Conservation (phyloP, 37 sponge, comb jelly and placozoan genomes). For the Eunapius fragilis region DNA sequence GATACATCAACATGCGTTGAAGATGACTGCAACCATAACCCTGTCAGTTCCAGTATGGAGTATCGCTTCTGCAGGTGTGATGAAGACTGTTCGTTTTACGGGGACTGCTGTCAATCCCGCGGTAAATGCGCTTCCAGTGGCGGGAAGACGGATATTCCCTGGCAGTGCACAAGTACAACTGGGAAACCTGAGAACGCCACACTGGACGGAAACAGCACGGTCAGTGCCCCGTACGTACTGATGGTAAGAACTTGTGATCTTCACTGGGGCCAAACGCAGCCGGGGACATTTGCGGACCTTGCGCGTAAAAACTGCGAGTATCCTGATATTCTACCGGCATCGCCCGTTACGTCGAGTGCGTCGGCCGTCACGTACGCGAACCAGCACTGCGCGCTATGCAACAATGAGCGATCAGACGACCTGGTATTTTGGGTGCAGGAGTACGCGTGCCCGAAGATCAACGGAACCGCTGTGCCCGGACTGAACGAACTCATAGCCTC, state of each 20-base stretch:
- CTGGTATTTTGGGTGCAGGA: background rate
- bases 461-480: background rate
- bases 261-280: background rate
- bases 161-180: background rate
- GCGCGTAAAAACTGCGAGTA: background rate
- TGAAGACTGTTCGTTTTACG: background rate
- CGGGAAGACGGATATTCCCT: background rate
- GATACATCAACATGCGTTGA: too few relatives aligned
- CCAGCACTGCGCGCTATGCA: constrained; percentile 51
- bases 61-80: background rate
- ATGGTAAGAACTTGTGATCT: background rate
- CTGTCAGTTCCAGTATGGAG: background rate
- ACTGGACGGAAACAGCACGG: background rate
- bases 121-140: background rate
- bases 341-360: constrained; percentile 24
- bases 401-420: background rate
- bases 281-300: background rate
- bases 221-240: background rate
- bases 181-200: background rate
- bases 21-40: too few relatives aligned
- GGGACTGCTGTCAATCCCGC: background rate
- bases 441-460: background rate
- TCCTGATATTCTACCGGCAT: background rate
- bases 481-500: background rate
- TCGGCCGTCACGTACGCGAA: constrained; percentile 54